Percentiles rank a stretch among this genome's conserved stretches.
phyloP scores from a whole-genome alignment of 2,113 vertebrate genomes.

The Columba janthina region DNA sequence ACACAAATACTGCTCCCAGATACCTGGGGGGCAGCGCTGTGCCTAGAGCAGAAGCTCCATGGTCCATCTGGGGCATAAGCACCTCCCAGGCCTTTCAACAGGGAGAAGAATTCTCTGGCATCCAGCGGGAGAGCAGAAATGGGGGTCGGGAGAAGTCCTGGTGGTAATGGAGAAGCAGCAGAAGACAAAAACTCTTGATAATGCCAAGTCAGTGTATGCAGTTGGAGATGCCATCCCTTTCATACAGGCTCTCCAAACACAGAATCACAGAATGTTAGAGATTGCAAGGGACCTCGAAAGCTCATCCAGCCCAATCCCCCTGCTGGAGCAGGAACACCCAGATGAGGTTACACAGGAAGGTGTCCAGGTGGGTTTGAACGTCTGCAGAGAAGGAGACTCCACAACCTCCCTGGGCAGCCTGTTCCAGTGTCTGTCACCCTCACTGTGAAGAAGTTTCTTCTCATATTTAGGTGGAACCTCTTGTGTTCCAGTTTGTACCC shows the following conservation, averaged over 20 bases:
- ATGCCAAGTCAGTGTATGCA: neutral
- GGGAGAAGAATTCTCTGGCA: neutral
- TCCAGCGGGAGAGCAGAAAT: neutral
- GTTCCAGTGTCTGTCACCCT: too few relatives aligned
- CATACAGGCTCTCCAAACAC: neutral
- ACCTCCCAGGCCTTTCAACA: fast-evolving
- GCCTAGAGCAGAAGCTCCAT: neutral
- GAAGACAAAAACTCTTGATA: neutral
- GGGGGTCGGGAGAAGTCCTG: neutral
- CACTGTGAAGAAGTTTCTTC: too few relatives aligned
- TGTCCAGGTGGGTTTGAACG: too few relatives aligned
- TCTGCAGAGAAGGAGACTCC: too few relatives aligned
- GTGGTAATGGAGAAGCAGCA: neutral
- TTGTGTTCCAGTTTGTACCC: too few relatives aligned
- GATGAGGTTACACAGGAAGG: too few relatives aligned
- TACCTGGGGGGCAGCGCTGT: neutral
- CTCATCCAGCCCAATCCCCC: too few relatives aligned
- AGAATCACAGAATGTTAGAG: too few relatives aligned
- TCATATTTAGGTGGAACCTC: too few relatives aligned
- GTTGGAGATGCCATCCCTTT: neutral
- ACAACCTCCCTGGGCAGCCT: too few relatives aligned
- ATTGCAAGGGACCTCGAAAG: too few relatives aligned
- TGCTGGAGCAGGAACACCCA: too few relatives aligned
- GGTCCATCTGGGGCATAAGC: fast-evolving
- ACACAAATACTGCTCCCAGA: neutral